Evolutionary conservation across 1,140 invertebrate genomes (phyloP).

Genomic region (Drosophila azteca): DNA sequence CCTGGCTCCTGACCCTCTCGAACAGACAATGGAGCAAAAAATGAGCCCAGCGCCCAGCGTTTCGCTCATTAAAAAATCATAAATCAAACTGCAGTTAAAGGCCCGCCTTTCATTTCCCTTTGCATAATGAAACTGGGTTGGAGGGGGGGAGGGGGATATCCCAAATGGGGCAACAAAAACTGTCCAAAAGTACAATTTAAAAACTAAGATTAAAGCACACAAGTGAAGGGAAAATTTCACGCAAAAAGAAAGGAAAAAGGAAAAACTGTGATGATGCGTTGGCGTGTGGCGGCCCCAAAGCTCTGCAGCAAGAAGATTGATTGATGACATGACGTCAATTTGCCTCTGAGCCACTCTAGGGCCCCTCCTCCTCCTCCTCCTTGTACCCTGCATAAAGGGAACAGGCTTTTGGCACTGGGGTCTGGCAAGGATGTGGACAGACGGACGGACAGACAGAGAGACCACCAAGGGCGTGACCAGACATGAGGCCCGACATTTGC

Average conservation of each 20-base stretch:
- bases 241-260: slow-evolving; percentile 35
- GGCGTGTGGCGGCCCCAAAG: slow-evolving; percentile 26
- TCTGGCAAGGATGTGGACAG: slow-evolving; percentile 53
- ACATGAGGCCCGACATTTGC: slow-evolving; percentile 34
- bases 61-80: slow-evolving; percentile 75
- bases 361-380: neutral
- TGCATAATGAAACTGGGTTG: slow-evolving; percentile 61
- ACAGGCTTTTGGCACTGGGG: neutral
- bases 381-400: neutral
- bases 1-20: neutral
- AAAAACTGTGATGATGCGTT: slow-evolving; percentile 65
- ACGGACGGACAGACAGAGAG: slow-evolving; percentile 2
- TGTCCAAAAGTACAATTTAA: slow-evolving; percentile 44
- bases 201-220: slow-evolving; percentile 27
- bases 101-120: neutral
- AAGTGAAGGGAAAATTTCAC: slow-evolving; percentile 37
- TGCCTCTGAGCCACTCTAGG: slow-evolving; percentile 39
- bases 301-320: slow-evolving; percentile 73
- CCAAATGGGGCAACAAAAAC: slow-evolving; percentile 15
- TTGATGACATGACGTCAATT: slow-evolving; percentile 80
- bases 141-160: too few relatives aligned
- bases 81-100: slow-evolving; percentile 61
- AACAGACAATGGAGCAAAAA: slow-evolving; percentile 20
- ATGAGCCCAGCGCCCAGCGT: slow-evolving; percentile 3
- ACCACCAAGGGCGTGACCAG: slow-evolving; percentile 32